Evolutionary conservation across 2,797 vertebrate species (phyloP).

Genomic region (Melanotaenia parkinsoni): DNA sequence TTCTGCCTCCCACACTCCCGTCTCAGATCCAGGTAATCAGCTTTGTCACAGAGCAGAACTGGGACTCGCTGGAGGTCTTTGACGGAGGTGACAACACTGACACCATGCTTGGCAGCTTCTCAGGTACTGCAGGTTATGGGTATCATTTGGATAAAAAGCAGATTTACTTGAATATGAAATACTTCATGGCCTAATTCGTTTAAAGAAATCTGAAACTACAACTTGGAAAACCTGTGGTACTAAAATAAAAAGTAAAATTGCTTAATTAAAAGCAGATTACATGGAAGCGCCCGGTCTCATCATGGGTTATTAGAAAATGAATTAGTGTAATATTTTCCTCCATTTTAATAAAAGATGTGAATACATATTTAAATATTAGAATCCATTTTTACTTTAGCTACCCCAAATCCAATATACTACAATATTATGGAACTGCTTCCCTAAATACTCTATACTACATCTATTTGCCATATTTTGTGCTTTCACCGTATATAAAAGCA

Average conservation of each 20-base stretch:
- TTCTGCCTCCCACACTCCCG: conserved; percentile 11
- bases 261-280: background rate
- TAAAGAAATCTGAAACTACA: conserved; percentile 1
- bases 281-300: background rate
- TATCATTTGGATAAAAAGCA: background rate
- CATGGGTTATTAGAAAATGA: background rate
- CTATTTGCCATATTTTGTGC: background rate
- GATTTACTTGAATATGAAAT: background rate
- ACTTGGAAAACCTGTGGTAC: background rate
- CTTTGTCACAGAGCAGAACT: conserved; percentile 99
- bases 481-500: background rate
- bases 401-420: background rate
- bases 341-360: background rate
- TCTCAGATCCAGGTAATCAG: conserved; percentile 96
- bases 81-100: conserved; percentile 97
- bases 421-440: background rate
- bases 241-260: background rate
- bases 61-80: conserved; percentile 98
- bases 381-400: conserved; percentile 1
- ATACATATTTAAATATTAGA: background rate
- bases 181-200: background rate
- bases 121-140: conserved; percentile 81
- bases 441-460: background rate
- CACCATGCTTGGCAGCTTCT: conserved; percentile 98
- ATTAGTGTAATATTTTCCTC: background rate